Evolutionary conservation across 1,140 invertebrate genomes (phyloP), one percentile per base, ranked within the genome.

Genomic region (Drosophila parabipectinata): DNA sequence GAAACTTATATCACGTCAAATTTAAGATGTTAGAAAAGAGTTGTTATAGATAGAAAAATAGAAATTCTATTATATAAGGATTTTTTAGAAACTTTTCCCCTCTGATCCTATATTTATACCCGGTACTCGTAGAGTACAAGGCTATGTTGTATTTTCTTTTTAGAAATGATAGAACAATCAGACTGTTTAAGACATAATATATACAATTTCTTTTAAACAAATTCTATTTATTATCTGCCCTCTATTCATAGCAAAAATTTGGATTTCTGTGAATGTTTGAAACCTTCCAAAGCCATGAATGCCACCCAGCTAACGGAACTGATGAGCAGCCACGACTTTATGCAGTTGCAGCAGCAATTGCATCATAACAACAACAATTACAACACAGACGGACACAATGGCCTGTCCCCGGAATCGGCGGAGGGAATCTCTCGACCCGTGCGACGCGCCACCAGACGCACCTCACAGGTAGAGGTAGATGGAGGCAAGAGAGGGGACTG

Each of bases 281-380:
- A 45, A 21, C 10, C 15, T 37, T 18, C 10, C 44, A 2, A 41
- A 51, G 55, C 10, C 50, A 90, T 90, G 87, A 81, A 90, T 62
- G 78, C 87, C 12, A 83, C 88, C 5, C 87, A 90, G 67, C 64
- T 90, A 34, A 89, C 84, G 9, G 89, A 91, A 53, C 76, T 91
- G 24, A 85, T 91, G 74, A 79, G 80, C 44, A 81, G 77, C 18
- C 83, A 88, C 59, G 83, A 88, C 28, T 88, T 88, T 32, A 89
- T 88, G 83, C 83, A 88, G 47, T 53, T 88, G 15, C 83, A 88
- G 44, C 84, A 88, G 28, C 83, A 88, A 47, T 41, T 88, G 63
- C 83, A 87, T 18, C 83, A 87, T 60, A 88, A 89, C 56, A 88
- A 88, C 68, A 88, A 88, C 59, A 88, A 83, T 32, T 89, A 88